Evolutionary conservation across 2,113 vertebrate genomes (phyloP).

Genomic region (Petroica traversi): DNA sequence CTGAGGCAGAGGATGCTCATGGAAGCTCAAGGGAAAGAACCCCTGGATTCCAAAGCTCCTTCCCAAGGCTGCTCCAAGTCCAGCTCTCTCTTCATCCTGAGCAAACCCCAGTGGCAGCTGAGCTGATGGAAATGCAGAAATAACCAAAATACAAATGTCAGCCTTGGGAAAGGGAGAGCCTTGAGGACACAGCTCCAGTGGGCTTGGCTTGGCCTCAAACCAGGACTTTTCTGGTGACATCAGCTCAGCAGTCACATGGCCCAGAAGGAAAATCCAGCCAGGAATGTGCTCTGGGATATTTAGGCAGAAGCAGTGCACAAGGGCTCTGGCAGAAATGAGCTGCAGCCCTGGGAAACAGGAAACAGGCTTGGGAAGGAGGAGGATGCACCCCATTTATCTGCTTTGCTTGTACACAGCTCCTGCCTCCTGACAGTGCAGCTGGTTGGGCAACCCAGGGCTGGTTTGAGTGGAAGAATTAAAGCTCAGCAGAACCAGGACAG

Average conservation of each 20-base stretch:
- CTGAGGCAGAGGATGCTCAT: background rate
- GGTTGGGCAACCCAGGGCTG: background rate
- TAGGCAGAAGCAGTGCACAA: background rate
- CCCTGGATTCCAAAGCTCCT: background rate
- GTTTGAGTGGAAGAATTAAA: background rate
- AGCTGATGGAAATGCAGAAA: background rate
- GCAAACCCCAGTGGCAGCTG: background rate
- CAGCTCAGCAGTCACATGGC: background rate
- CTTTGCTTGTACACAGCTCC: background rate
- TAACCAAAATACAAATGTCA: background rate
- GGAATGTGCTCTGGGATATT: background rate
- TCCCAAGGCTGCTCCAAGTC: background rate
- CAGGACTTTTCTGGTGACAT: background rate
- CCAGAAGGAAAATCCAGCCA: background rate
- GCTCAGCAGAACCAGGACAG: background rate
- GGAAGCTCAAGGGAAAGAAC: background rate
- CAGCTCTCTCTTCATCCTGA: background rate
- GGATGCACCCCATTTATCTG: background rate
- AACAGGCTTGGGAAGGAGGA: background rate
- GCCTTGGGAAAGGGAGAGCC: background rate
- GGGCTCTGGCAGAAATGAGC: background rate
- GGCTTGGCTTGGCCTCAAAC: background rate
- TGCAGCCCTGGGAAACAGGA: constrained; percentile 36
- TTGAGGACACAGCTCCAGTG: background rate
- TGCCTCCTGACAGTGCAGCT: background rate